These are phyloP conservation scores for Macrosteles quadrilineatus DNA, from an alignment of 1,140 invertebrate species.

Conservation along the genomic window DNA sequence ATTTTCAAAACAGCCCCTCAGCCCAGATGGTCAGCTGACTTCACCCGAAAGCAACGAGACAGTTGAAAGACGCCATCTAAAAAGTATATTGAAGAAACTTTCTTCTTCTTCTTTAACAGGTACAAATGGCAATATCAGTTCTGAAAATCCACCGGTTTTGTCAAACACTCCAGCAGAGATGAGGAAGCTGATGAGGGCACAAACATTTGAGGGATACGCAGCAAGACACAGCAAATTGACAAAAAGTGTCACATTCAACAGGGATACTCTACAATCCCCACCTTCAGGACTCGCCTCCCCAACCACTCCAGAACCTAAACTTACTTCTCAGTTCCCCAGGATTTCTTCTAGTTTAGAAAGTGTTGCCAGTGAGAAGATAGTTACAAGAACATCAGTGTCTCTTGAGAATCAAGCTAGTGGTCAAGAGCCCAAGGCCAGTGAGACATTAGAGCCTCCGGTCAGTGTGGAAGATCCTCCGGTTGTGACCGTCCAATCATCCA, in stretches of 20 bases:
- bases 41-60: slow-evolving; percentile 66
- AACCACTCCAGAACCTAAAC: not conserved
- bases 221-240: slow-evolving; percentile 83
- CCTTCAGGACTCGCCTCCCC: slow-evolving; percentile 50
- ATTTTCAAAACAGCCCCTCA: not conserved
- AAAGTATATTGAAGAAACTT: slow-evolving; percentile 82
- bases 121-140: not conserved
- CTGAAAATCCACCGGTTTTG: not conserved
- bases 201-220: slow-evolving; percentile 82
- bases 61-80: slow-evolving; percentile 73
- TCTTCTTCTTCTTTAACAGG: slow-evolving; percentile 50
- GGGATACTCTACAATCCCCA: slow-evolving; percentile 77
- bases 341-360: slow-evolving; percentile 2
- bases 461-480: not conserved
- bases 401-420: not conserved
- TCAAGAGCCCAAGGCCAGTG: not conserved
- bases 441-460: not conserved
- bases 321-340: not conserved
- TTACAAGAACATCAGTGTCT: not conserved
- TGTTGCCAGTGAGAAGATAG: not conserved
- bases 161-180: slow-evolving; percentile 42
- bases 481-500: not conserved
- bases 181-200: slow-evolving; percentile 67
- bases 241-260: slow-evolving; percentile 86
- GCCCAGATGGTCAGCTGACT: not conserved